A percentile compares a stretch with the other conserved stretches of the same genome.
Conservation (phyloP, 2,113 vertebrate species). For the Eupsittula cactorum region DNA sequence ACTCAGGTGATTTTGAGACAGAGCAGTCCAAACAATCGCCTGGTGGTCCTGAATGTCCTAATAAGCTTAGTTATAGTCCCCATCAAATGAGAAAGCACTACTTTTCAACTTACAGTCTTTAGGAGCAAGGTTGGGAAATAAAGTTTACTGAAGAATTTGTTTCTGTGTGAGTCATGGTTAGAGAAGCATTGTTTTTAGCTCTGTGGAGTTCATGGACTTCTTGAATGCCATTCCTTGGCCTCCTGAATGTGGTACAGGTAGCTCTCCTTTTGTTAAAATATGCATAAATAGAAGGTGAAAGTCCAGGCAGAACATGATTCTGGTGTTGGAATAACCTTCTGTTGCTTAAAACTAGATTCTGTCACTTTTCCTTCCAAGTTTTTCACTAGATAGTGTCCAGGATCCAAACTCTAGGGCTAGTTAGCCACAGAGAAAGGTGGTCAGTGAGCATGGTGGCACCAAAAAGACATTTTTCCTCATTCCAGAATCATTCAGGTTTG, state of each 20-base stretch:
- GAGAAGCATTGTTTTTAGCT: background rate
- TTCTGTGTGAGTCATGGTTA: background rate
- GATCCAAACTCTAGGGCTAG: background rate
- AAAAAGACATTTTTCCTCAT: background rate
- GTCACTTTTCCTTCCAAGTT: background rate
- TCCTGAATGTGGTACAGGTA: background rate
- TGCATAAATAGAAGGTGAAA: background rate
- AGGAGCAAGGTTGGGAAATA: rapidly evolving
- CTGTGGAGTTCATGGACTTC: background rate
- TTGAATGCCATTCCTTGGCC: background rate
- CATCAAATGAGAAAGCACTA: background rate
- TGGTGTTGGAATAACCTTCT: background rate
- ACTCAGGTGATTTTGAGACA: background rate
- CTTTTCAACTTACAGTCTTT: background rate
- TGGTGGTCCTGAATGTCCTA: background rate
- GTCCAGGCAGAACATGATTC: background rate
- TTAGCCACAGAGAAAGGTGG: background rate
- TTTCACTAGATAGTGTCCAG: background rate
- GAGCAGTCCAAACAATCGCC: background rate
- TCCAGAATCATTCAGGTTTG: background rate
- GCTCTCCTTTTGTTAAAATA: background rate
- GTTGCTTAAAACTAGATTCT: background rate
- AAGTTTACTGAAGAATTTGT: background rate
- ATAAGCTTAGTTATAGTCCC: background rate
- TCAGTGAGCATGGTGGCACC: background rate